These are phyloP conservation scores for Stictocephala bisonia DNA, from an alignment of 2,888 invertebrate genomes.

Conservation along the genomic window DNA sequence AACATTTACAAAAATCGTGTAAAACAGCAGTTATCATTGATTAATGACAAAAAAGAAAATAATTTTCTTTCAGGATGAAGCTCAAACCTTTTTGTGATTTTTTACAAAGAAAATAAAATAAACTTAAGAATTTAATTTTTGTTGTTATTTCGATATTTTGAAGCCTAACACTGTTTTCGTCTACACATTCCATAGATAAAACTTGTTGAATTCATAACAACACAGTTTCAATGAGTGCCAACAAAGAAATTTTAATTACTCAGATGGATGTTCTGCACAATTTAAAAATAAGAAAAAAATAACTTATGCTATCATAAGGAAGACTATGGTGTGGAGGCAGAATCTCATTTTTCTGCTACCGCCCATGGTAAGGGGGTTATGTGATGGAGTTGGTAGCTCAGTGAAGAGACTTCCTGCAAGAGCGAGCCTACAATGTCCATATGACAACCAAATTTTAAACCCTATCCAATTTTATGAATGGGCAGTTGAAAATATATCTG, in stretches of 20 bases:
- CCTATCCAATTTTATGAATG: slow-evolving; percentile 21
- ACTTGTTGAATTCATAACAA: too few relatives aligned
- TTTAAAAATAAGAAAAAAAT: slow-evolving; percentile 59
- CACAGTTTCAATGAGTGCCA: neutral
- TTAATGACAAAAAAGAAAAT: too few relatives aligned
- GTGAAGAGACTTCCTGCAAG: slow-evolving; percentile 52
- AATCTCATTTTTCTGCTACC: slow-evolving; percentile 51
- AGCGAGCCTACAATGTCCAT: slow-evolving; percentile 44
- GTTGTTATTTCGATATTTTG: too few relatives aligned
- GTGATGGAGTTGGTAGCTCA: slow-evolving; percentile 40
- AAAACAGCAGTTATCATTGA: too few relatives aligned
- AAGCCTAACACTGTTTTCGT: too few relatives aligned
- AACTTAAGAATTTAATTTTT: too few relatives aligned
- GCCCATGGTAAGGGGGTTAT: neutral
- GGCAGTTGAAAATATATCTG: neutral
- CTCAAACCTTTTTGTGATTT: too few relatives aligned
- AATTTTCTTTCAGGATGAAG: too few relatives aligned
- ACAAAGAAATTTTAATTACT: slow-evolving; percentile 47
- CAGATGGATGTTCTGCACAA: slow-evolving; percentile 57
- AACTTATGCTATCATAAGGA: slow-evolving; percentile 55
- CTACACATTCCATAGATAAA: too few relatives aligned
- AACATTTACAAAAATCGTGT: too few relatives aligned
- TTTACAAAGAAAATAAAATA: too few relatives aligned
- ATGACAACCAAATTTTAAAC: slow-evolving; percentile 21
- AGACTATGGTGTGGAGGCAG: slow-evolving; percentile 42